phyloP scores from a whole-genome alignment of 1,140 invertebrate genomes.

The Trichomalopsis sarcophagae region DNA sequence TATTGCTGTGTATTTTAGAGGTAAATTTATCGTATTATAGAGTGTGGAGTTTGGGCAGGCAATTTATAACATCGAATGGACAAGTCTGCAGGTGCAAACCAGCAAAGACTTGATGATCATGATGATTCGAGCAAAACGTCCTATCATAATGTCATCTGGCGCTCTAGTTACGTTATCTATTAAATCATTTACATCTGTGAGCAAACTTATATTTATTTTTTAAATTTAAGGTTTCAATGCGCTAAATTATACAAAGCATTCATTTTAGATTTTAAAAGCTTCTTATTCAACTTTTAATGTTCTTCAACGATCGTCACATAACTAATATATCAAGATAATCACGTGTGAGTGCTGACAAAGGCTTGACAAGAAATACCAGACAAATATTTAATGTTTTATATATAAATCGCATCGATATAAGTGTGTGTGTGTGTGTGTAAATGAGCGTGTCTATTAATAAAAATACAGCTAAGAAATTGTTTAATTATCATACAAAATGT shows the following conservation, averaged over 20 bases:
- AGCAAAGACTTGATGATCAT: neutral
- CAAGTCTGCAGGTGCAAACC: neutral
- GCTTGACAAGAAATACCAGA: too few relatives aligned
- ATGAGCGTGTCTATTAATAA: too few relatives aligned
- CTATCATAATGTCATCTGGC: neutral
- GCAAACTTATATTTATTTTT: neutral
- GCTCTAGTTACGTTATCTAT: neutral
- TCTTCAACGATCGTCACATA: neutral
- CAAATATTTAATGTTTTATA: too few relatives aligned
- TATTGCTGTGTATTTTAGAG: too few relatives aligned
- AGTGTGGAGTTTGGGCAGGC: neutral
- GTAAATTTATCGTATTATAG: neutral
- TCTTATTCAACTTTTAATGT: neutral
- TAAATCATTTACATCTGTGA: neutral
- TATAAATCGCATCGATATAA: too few relatives aligned
- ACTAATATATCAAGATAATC: neutral
- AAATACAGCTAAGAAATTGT: too few relatives aligned
- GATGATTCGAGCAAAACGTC: neutral
- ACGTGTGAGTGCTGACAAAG: too few relatives aligned
- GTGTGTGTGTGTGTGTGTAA: too few relatives aligned
- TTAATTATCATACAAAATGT: too few relatives aligned
- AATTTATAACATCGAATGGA: neutral
- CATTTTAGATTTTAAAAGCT: constrained; percentile 9
- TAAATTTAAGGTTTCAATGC: neutral
- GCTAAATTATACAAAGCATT: neutral